phyloP scores from a whole-genome alignment of 2,113 vertebrate species.

The Misgurnus mizolepis region DNA sequence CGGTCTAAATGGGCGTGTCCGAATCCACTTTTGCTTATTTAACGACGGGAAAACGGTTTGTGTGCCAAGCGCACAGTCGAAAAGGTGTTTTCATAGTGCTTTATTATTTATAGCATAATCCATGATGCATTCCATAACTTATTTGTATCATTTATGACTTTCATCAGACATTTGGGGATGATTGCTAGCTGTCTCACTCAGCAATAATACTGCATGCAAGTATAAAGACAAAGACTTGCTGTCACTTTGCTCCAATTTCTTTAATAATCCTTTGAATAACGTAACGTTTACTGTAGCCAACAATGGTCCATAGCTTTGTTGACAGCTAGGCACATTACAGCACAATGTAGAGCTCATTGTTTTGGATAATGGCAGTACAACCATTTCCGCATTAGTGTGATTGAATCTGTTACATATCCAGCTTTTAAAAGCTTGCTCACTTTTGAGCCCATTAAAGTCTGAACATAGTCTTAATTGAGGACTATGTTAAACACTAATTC shows the following conservation, averaged over 20 bases:
- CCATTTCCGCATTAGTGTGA: constrained; percentile 19
- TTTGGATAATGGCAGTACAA: constrained; percentile 15
- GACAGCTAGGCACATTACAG: background rate
- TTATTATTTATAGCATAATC: background rate
- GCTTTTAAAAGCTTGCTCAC: constrained; percentile 20
- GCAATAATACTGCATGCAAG: background rate
- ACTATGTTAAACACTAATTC: constrained; percentile 30
- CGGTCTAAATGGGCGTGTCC: no score
- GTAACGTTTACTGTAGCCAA: background rate
- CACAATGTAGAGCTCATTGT: background rate
- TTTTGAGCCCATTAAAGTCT: constrained; percentile 16
- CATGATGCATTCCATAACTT: background rate
- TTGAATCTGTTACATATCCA: constrained; percentile 8
- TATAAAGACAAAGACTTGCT: background rate
- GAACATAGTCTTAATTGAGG: constrained; percentile 25
- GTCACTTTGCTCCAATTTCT: background rate
- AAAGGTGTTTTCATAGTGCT: background rate
- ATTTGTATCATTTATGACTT: background rate
- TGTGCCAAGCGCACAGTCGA: no score
- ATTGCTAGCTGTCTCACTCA: background rate
- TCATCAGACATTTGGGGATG: background rate
- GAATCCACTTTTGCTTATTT: no score
- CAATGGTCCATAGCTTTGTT: background rate
- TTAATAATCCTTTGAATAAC: background rate
- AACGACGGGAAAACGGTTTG: no score